Evolutionary conservation across 2,888 invertebrate genomes (phyloP), one percentile per base, ranked within the genome.

Genomic region (Uropetala carovei): DNA sequence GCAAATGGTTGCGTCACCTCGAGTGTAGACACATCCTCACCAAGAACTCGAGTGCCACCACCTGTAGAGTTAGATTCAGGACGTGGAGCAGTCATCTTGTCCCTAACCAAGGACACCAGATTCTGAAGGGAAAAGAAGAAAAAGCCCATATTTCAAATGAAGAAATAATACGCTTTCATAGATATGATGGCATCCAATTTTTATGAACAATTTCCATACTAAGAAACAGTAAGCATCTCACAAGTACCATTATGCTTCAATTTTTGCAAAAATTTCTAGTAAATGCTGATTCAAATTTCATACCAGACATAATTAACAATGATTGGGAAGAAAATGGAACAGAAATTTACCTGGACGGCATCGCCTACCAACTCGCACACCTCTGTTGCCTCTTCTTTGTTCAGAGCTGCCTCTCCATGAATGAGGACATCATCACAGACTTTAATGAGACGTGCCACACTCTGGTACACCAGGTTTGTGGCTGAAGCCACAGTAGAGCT

Each of bases 351-450:
- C 95, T 96, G 96, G 58, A 98, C 97, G 81, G 98, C 97, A 94
- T 97, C 97, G 94, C 97, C 97, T 27, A 98, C 96, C 93, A 97
- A 96, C 93, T 96, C 96, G 91, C 98, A 96, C 92, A 98, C 96
- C 94, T 97, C 96, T 58, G 96, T 96, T 84, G 97, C 97, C 94
- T 96, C 96, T 94, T 96, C 96, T 93, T 96, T 96, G 94, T 96
- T 96, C 84, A 96, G 94, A 58, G 96, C 96, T 58, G 96, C 96
- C n/a, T 96, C 96, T 85, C 97, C 97, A 93, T 97, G 97, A 81
- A 98, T 96, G 93, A 98, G 96, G 92, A 98, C 97, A 95, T 98
- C 98, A 95, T 99, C 99, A 95, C 99, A 98, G 93, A 98, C 96
- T 94, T 98, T 97, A 94, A 99, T 97, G 93, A 99, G 96, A 95